Evolutionary conservation across 2,888 invertebrate species (phyloP), one percentile per base, ranked within the genome.

Genomic region (Hofmannophila pseudospretella): DNA sequence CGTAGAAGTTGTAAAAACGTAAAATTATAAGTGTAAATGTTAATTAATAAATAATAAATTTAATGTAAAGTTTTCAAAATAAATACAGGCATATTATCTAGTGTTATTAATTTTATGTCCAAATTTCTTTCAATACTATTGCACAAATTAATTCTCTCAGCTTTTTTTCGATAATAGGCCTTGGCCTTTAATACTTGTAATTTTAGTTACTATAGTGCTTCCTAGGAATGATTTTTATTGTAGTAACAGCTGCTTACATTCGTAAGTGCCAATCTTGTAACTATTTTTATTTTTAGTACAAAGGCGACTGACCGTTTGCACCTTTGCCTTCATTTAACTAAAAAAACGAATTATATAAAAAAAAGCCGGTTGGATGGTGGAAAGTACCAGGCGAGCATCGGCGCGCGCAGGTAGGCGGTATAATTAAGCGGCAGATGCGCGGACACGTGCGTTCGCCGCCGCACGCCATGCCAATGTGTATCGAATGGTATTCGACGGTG

Each of bases 401-500:
- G 43, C 23, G n/a, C 44, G 47, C 51, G 49, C 68, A 69, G 71
- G 68, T 68, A 69, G 52, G 36, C 31, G 39, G 54, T 54, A 44
- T 70, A 65, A 74, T 65, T 60, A 58, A 51, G 44, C 44, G 60
- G 71, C 82, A 81, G 82, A 76, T 80, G 79, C 53, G 51, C 14
- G 30, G 58, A 63, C 81, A 72, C 78, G 82, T 71, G 76, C 71
- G 54, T 47, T 34, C 25, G 44, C 11, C 38, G 32, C 7, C 9
- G 12, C 23, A n/a, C 22, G 32, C 11, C n/a, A n/a, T n/a, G n/a
- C n/a, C n/a, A n/a, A n/a, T n/a, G n/a, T n/a, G n/a, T n/a, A n/a
- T n/a, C n/a, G n/a, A n/a, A n/a, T n/a, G n/a, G n/a, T n/a, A n/a
- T n/a, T n/a, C n/a, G n/a, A n/a, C n/a, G n/a, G n/a, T n/a, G n/a